Evolutionary conservation across 2,797 vertebrate species (phyloP).

Genomic region (Urophycis tenuis): DNA sequence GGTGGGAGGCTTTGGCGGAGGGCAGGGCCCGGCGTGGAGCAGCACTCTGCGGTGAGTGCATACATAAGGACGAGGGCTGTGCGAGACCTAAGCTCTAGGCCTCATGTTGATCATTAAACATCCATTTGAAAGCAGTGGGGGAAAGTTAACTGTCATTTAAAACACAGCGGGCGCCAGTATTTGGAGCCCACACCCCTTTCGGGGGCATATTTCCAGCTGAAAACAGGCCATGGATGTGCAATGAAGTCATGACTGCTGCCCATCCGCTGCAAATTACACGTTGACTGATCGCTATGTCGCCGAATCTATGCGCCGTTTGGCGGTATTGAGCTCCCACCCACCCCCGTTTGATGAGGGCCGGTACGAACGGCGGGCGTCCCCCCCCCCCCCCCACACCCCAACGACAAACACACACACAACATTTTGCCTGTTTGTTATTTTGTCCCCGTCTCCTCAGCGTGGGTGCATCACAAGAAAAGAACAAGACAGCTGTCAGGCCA

Average conservation of each 20-base stretch:
- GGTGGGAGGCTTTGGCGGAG: slow-evolving; percentile 36
- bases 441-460: slow-evolving; percentile 70
- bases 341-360: not conserved
- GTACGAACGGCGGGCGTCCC: not conserved
- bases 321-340: not conserved
- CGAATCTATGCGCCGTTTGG: not conserved
- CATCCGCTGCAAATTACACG: slow-evolving; percentile 48
- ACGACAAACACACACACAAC: slow-evolving; percentile 23
- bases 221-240: slow-evolving; percentile 32
- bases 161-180: slow-evolving; percentile 53
- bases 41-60: slow-evolving; percentile 30
- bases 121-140: slow-evolving; percentile 68
- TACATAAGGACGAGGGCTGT: slow-evolving; percentile 49
- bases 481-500: slow-evolving; percentile 76
- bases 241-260: slow-evolving; percentile 44
- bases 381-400: not conserved
- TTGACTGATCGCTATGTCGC: slow-evolving; percentile 41
- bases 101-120: slow-evolving; percentile 71
- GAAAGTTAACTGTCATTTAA: slow-evolving; percentile 70
- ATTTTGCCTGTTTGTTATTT: slow-evolving; percentile 63
- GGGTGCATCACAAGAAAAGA: slow-evolving; percentile 54
- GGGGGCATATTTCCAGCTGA: slow-evolving; percentile 32
- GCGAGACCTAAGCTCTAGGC: slow-evolving; percentile 45
- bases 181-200: slow-evolving; percentile 34
- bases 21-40: slow-evolving; percentile 12